These are phyloP conservation scores for Corydoras sp. DNA, from an alignment of 2,113 vertebrate species.

Conservation along the genomic window DNA sequence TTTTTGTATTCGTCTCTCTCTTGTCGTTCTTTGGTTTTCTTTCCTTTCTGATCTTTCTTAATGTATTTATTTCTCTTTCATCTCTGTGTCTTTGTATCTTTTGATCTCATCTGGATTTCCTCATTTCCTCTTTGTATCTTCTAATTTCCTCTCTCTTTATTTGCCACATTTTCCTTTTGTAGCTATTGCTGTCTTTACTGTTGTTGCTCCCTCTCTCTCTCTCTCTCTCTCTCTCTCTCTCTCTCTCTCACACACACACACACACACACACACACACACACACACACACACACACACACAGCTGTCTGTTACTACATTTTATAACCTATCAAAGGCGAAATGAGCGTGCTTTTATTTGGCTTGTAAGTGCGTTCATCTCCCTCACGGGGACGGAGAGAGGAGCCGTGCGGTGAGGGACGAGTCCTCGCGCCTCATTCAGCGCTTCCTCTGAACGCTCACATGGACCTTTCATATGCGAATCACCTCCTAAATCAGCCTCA, in stretches of 20 bases:
- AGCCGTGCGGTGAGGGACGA: slow-evolving; percentile 1
- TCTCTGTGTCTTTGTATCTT: too few species aligned
- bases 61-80: too few species aligned
- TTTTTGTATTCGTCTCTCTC: too few species aligned
- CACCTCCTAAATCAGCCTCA: slow-evolving; percentile 59
- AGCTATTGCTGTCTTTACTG: too few species aligned
- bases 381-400: not conserved
- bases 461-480: slow-evolving; percentile 25
- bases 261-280: slow-evolving; percentile 3
- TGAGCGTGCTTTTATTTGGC: slow-evolving; percentile 45
- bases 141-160: too few species aligned
- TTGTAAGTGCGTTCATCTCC: slow-evolving; percentile 46
- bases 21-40: too few species aligned
- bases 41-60: too few species aligned
- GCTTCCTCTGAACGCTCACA: slow-evolving; percentile 11
- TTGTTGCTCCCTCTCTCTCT: slow-evolving; percentile 42
- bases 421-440: not conserved
- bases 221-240: slow-evolving; percentile 24
- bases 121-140: too few species aligned
- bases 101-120: too few species aligned
- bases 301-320: slow-evolving; percentile 38
- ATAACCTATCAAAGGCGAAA: slow-evolving; percentile 45
- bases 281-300: slow-evolving; percentile 6
- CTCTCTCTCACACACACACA: not conserved
- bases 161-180: too few species aligned